phyloP scores from a whole-genome alignment of 2,113 vertebrate genomes.

The Rhinopithecus roxellana region DNA sequence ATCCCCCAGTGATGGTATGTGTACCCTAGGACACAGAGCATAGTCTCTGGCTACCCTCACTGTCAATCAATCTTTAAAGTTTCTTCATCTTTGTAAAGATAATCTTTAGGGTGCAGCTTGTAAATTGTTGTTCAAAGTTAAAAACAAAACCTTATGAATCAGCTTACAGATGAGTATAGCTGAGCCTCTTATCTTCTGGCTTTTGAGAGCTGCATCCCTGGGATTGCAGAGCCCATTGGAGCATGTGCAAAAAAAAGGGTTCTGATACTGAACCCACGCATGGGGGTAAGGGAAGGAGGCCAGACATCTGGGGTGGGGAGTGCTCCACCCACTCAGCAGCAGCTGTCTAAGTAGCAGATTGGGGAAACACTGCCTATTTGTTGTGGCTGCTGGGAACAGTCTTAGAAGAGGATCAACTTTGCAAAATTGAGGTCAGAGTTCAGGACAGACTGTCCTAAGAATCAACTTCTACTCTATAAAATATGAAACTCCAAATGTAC shows the following conservation, averaged over 20 bases:
- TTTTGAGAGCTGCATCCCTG: not conserved
- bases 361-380: constrained; percentile 33
- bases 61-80: not conserved
- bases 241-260: not conserved
- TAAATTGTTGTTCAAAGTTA: not conserved
- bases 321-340: not conserved
- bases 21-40: not conserved
- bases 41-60: not conserved
- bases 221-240: not conserved
- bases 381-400: not conserved
- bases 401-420: not conserved
- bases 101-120: not conserved
- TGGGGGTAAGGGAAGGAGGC: not conserved
- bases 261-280: not conserved
- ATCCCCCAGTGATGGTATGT: not conserved
- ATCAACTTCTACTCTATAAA: not conserved
- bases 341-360: constrained; percentile 35
- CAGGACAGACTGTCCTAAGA: not conserved
- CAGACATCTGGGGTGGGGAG: not conserved
- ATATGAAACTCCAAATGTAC: fast-evolving
- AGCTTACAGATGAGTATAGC: not conserved
- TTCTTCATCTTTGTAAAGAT: not conserved
- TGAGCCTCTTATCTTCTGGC: not conserved
- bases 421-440: constrained; percentile 33
- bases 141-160: not conserved